Base-by-base conservation (phyloP, 2,113 vertebrate species). In the Melanotaenia duboulayi region DNA sequence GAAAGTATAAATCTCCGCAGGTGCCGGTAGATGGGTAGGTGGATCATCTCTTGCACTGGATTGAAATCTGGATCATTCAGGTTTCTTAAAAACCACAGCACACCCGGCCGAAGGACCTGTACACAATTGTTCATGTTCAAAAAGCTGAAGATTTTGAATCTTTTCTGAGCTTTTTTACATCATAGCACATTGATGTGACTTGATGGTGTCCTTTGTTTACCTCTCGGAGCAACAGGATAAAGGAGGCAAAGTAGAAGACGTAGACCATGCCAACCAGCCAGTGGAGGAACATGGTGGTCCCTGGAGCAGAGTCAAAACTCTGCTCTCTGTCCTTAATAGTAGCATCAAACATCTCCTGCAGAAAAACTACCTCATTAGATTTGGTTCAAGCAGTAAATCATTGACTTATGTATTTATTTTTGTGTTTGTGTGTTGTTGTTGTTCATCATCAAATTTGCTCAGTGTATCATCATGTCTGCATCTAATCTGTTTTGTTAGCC, bases 211-310 rank as follows among this genome's bases (percentile, higher is more conserved):
- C 2, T 55, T 20, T 24, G 64, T 78, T 63, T 62, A 97, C 97
- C 95, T 99, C 97, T 94, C 97, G 90, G 71, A 99, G 94, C n/a
- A 99, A 78, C 52, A 99, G 96, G 60, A 99, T 99, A 90, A 99
- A 99, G 64, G 97, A 98, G 40, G 97, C 97, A 5, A 99, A 99
- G 90, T 99, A 99, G 88, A 99, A 99, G 80, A 99, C 97, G 0
- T 99, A 99, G 23, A 99, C 97, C 97, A 99, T 98, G 57, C 97
- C 97, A 16, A 99, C 97, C 20, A 99, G 90, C 97, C 97, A 99
- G 63, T 99, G 97, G 70, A 99, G 94, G 82, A 98, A 98, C 96
- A 99, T 97, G 35, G 97, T 99, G 5, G 97, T 99, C 7, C 97
- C 97, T 2, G 97, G 97, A 2, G 97, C 97, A 0, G 96, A 97